Evolutionary conservation across 2,888 invertebrate genomes (phyloP), one percentile per base, ranked within the genome.

Genomic region (Melangyna quadrimaculata): DNA sequence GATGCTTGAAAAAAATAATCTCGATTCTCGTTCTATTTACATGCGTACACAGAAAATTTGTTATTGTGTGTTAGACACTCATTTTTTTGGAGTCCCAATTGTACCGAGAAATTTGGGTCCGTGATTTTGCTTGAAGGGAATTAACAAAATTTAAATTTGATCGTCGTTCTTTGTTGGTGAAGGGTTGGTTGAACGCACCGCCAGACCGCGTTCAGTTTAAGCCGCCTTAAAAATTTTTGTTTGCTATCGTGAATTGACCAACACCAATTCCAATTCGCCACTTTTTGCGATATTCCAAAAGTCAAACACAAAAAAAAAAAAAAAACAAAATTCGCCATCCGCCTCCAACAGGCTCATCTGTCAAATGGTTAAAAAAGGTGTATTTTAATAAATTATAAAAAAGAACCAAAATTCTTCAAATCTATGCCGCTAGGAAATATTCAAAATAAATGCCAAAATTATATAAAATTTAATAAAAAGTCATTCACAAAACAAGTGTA

Each of bases 281-380:
- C 1, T 37, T 55, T n/a, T 12, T 12, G 3, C 17, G 29, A 29
- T 48, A 71, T 22, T 71, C 71, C 72, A 74, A 40, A 59, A 14
- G 29, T 14, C 48, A 65, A 72, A 24, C 12, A 27, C 7, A 24
- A 59, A 69, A 22, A 70, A 70, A 71, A 40, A 19, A 59, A 69
- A 22, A 70, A 70, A 71, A 40, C n/a, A 12, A 51, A 61, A 32
- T 71, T 75, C 78, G 71, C 71, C 80, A 40, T 78, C 70, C 82
- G 61, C 71, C 73, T 71, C 74, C 78, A 83, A 83, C 78, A 84
- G 84, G 79, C 79, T 75, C 75, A 77, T 48, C 61, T 84, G 84
- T 84, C 84, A 84, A 84, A 77, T 79, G 65, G 75, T 79, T 67
- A 80, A 84, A 84, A 83, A 84, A 84, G 84, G 79, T 84, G 84